A percentile compares a stretch with the other conserved stretches of the same genome.
These are phyloP conservation scores for Gila orcuttii DNA, from an alignment of 2,113 vertebrate genomes.

Conservation along the genomic window DNA sequence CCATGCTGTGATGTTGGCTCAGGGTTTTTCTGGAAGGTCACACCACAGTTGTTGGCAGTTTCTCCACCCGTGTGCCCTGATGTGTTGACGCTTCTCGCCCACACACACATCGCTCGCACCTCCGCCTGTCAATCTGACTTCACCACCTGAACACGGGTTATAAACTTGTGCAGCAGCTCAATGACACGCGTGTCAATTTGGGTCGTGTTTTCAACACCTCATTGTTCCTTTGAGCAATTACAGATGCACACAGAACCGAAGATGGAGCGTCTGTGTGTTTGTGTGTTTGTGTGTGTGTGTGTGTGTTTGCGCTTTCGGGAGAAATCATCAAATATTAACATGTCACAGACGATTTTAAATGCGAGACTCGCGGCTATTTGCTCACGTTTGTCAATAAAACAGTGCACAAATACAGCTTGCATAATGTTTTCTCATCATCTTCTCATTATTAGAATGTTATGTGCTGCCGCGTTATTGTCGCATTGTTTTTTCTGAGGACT, in stretches of 20 bases:
- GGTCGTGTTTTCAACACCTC: neutral
- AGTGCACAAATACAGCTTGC: neutral
- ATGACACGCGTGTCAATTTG: neutral
- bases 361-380: neutral
- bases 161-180: neutral
- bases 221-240: neutral
- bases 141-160: conserved; percentile 18
- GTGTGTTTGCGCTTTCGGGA: neutral
- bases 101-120: conserved; percentile 16
- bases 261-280: no score
- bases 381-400: neutral
- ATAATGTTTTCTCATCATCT: neutral
- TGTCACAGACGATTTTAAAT: neutral
- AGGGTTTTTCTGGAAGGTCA: neutral
- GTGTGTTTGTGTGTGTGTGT: no score
- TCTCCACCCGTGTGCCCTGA: conserved; percentile 2
- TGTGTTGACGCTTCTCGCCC: conserved; percentile 26
- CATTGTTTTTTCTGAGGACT: conserved; percentile 15
- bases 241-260: neutral
- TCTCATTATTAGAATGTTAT: neutral
- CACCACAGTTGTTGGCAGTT: conserved; percentile 8
- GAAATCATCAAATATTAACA: conserved; percentile 13
- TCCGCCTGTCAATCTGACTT: conserved; percentile 22
- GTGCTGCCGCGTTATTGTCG: conserved; percentile 30
- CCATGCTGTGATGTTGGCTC: neutral